A percentile compares a stretch with the other conserved stretches of the same genome.
These are phyloP conservation scores for Leptinotarsa peninsularis DNA, from an alignment of 2,888 invertebrate species.

Conservation along the genomic window DNA sequence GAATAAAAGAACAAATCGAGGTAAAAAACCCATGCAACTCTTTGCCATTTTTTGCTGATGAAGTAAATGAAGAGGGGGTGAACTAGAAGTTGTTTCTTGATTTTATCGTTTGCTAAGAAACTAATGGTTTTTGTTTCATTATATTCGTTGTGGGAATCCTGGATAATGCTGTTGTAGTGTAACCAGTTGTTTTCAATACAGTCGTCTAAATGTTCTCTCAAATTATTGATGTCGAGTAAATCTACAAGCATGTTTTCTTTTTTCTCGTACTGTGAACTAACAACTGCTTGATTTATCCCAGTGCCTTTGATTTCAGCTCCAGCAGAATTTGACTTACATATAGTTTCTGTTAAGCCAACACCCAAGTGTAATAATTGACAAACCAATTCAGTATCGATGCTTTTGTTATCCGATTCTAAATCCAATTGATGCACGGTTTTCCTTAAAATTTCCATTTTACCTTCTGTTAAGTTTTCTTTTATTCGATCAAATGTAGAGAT, in stretches of 20 bases:
- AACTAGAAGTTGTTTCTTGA: slow-evolving; percentile 44
- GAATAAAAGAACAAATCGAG: slow-evolving; percentile 43
- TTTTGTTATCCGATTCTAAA: slow-evolving; percentile 41
- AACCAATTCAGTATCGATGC: slow-evolving; percentile 46
- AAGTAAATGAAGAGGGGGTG: slow-evolving; percentile 48
- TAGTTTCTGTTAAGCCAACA: slow-evolving; percentile 42
- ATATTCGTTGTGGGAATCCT: slow-evolving; percentile 42
- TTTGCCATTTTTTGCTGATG: slow-evolving; percentile 48
- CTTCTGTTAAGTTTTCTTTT: slow-evolving; percentile 29
- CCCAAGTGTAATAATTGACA: slow-evolving; percentile 49
- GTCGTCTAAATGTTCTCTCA: slow-evolving; percentile 50
- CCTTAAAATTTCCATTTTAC: slow-evolving; percentile 35
- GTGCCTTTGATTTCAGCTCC: slow-evolving; percentile 2
- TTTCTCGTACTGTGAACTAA: neutral
- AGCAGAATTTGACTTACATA: neutral
- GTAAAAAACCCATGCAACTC: slow-evolving; percentile 45
- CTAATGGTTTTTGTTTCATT: slow-evolving; percentile 46
- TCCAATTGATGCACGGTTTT: slow-evolving; percentile 41
- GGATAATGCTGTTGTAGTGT: slow-evolving; percentile 47
- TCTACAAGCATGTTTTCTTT: slow-evolving; percentile 33
- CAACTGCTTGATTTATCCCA: neutral
- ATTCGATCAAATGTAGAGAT: slow-evolving; percentile 14
- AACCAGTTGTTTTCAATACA: slow-evolving; percentile 45
- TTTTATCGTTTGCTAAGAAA: slow-evolving; percentile 37
- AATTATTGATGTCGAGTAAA: slow-evolving; percentile 40